Evolutionary conservation across 1,140 invertebrate species (phyloP), one percentile per base, ranked within the genome.

Genomic region (Drosophila lacteicornis): DNA sequence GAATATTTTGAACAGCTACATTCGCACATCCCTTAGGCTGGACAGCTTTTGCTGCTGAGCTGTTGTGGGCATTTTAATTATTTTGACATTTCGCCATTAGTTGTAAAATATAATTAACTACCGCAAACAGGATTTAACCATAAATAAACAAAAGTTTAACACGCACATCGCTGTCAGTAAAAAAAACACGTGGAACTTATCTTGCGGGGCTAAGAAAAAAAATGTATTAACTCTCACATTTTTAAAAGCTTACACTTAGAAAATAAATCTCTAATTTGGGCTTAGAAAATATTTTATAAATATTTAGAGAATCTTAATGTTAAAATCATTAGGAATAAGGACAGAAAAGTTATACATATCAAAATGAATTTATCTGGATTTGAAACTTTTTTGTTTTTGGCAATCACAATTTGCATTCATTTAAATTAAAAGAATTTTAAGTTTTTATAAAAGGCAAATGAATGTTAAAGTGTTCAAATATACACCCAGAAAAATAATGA

Each of bases 81-180:
- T 85, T 88, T 90, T 88, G 85, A 88, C 85, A 90, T 90, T 85
- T 88, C 68, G 78, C 85, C 85, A 85, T 90, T 88, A 85, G 85
- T 85, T 90, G 81, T 82, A 53, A 81, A 88, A 90, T 81, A 88
- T 90, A 88, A 90, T 88, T 88, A 88, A 88, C 85, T 90, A 77
- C 81, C 81, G 74, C 65, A 81, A 88, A 82, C 85, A 85, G 78
- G 70, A 84, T 81, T 84, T 81, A 78, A 88, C 80, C 80, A 79
- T 63, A 78, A 83, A 79, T 81, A 75, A 80, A 84, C 82, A 84
- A 88, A 69, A 27, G 65, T 70, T 47, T 49, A 57, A 80, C 57
- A 27, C 36, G 17, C 22, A 17, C 12, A 63, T 19, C 15, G 57
- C 57, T 62, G 49, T 42, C 19, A 4, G 25, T 22, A 38, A 42